Conservation (phyloP, 2,113 vertebrate genomes). For the Sturnus vulgaris region DNA sequence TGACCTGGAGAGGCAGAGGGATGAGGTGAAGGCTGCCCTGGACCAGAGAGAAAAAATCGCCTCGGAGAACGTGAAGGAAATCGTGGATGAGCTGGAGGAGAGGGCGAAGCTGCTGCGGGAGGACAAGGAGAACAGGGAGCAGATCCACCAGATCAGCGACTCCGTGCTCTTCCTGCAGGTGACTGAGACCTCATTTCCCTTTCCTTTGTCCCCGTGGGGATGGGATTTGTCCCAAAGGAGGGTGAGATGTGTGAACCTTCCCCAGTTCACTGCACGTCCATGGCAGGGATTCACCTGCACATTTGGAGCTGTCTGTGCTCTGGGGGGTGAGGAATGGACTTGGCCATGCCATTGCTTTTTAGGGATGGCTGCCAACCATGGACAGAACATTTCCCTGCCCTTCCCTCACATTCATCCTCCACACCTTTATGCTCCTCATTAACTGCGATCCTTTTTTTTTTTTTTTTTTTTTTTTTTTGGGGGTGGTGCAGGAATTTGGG, state of each 20-base stretch:
- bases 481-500: constrained; percentile 73
- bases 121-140: constrained; percentile 78
- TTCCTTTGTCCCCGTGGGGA: not conserved
- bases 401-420: not conserved
- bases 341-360: not conserved
- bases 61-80: constrained; percentile 75
- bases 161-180: constrained; percentile 81
- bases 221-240: not conserved
- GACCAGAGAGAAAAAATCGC: constrained; percentile 77
- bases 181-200: not conserved
- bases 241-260: not conserved
- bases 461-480: not conserved
- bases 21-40: constrained; percentile 75
- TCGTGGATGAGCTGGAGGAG: constrained; percentile 75
- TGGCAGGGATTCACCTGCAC: not conserved
- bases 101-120: constrained; percentile 74
- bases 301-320: not conserved
- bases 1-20: constrained; percentile 79
- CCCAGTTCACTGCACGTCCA: not conserved
- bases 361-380: not conserved
- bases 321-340: not conserved
- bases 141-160: constrained; percentile 79
- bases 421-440: not conserved
- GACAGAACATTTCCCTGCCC: not conserved
- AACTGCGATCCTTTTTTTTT: not conserved